phyloP scores from a whole-genome alignment of 2,113 vertebrate genomes.

The Shinisaurus crocodilurus region DNA sequence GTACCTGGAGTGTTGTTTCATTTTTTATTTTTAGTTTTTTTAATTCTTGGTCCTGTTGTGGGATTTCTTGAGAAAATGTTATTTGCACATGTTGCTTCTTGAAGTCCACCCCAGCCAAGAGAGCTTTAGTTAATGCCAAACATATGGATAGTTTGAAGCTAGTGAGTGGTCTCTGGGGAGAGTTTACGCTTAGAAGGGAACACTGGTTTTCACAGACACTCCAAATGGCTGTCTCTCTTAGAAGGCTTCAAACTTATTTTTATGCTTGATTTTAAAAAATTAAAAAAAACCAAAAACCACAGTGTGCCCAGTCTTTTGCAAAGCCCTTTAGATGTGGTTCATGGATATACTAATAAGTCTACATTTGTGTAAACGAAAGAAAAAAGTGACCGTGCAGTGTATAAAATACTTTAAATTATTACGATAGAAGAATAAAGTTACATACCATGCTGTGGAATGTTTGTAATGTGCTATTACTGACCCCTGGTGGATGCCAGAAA shows the following conservation, averaged over 20 bases:
- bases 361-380: conserved; percentile 76
- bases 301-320: conserved; percentile 65
- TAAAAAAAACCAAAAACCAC: conserved; percentile 19
- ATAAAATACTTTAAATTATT: conserved; percentile 95
- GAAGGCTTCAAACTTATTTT: conserved; percentile 58
- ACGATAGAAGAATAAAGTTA: conserved; percentile 89
- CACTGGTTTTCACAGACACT: conserved; percentile 66
- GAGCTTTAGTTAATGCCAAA: conserved; percentile 56
- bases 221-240: conserved; percentile 66
- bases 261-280: conserved; percentile 43
- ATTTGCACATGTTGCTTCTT: conserved; percentile 58
- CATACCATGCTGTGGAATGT: conserved; percentile 81
- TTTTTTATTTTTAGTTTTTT: background rate
- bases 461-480: conserved; percentile 86
- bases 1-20: background rate
- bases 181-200: conserved; percentile 64
- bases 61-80: conserved; percentile 64
- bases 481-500: conserved; percentile 78
- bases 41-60: conserved; percentile 47
- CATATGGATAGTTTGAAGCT: conserved; percentile 45
- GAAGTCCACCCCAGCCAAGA: conserved; percentile 50
- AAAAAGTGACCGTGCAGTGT: conserved; percentile 87
- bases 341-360: conserved; percentile 79
- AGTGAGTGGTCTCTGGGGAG: conserved; percentile 63
- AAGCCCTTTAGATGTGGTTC: conserved; percentile 75